Evolutionary conservation across 1,140 invertebrate genomes (phyloP).

Genomic region (Tachypleus tridentatus): DNA sequence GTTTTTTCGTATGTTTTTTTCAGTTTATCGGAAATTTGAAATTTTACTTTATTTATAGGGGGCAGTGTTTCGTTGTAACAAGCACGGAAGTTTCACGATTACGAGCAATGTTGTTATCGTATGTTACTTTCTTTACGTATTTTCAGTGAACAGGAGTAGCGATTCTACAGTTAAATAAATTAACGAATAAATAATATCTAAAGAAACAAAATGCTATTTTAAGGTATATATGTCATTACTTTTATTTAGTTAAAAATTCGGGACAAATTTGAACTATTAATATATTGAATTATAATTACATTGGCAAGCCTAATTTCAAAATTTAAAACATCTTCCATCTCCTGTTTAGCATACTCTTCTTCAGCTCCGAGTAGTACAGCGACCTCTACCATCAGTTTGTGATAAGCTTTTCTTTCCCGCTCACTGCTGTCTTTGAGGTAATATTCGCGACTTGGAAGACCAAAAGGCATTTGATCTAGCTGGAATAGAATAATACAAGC

Average conservation of each 20-base stretch:
- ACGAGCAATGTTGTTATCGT: too few species aligned
- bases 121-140: too few species aligned
- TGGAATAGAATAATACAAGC: slow-evolving; percentile 24
- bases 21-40: too few species aligned
- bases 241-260: background rate
- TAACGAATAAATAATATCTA: too few species aligned
- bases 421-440: slow-evolving; percentile 49
- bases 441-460: slow-evolving; percentile 71
- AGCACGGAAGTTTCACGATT: background rate
- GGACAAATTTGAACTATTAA: slow-evolving; percentile 46
- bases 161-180: too few species aligned
- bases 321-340: slow-evolving; percentile 58
- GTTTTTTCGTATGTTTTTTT: too few species aligned
- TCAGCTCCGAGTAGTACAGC: slow-evolving; percentile 51
- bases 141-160: too few species aligned
- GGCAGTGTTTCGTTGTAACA: background rate
- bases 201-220: too few species aligned
- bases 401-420: slow-evolving; percentile 53
- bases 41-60: background rate
- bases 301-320: slow-evolving; percentile 69
- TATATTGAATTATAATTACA: slow-evolving; percentile 34
- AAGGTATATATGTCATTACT: background rate
- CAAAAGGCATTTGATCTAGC: slow-evolving; percentile 77
- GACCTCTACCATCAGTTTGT: slow-evolving; percentile 53
- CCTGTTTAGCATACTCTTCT: slow-evolving; percentile 40